phyloP scores from a whole-genome alignment of 2,888 invertebrate genomes.

The Acrobasis repandana region DNA sequence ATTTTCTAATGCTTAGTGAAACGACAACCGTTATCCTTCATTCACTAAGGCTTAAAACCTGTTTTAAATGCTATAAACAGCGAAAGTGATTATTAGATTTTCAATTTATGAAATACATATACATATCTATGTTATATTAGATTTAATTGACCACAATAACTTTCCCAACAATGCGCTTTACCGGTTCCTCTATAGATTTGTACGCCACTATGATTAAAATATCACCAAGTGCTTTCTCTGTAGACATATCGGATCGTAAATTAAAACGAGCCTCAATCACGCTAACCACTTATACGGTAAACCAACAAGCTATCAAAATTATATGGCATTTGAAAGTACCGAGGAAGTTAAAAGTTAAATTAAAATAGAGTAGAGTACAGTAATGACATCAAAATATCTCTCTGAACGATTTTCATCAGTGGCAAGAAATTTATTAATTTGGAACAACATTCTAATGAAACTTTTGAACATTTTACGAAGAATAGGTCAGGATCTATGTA shows the following conservation, averaged over 20 bases:
- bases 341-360: not conserved
- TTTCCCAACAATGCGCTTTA: conserved; percentile 21
- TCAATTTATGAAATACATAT: no score
- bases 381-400: not conserved
- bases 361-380: not conserved
- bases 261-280: conserved; percentile 11
- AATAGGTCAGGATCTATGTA: not conserved
- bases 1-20: conserved; percentile 48
- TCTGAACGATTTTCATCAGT: not conserved
- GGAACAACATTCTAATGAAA: no score
- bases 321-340: not conserved
- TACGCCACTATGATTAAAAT: conserved; percentile 8
- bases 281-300: conserved; percentile 8
- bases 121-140: not conserved
- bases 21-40: conserved; percentile 35
- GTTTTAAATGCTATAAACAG: not conserved
- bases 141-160: conserved; percentile 2
- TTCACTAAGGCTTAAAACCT: conserved; percentile 37
- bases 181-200: conserved; percentile 6
- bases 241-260: conserved; percentile 19
- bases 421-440: no score
- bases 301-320: conserved; percentile 9
- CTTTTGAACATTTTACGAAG: not conserved
- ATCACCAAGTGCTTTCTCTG: not conserved
- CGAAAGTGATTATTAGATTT: conserved; percentile 2